These are phyloP conservation scores for Pammene aurita DNA, from an alignment of 2,888 invertebrate species.

Conservation along the genomic window DNA sequence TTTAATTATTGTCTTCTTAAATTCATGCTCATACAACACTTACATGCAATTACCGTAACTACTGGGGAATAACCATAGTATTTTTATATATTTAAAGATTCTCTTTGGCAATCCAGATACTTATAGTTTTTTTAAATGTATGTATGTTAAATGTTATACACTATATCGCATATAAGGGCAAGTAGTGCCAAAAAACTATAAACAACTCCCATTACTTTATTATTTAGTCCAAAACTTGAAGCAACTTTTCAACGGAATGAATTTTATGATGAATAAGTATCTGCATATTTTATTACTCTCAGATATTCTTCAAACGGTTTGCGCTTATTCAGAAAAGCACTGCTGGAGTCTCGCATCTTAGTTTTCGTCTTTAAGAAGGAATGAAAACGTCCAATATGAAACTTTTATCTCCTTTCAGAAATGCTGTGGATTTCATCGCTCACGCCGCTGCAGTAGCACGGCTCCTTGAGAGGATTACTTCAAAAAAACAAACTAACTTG, in stretches of 20 bases:
- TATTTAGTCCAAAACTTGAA: conserved; percentile 18
- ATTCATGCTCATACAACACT: too few species aligned
- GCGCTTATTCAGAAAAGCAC: conserved; percentile 15
- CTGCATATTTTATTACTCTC: conserved; percentile 14
- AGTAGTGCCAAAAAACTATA: conserved; percentile 3
- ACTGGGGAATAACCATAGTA: too few species aligned
- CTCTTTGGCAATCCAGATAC: too few species aligned
- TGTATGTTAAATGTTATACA: too few species aligned
- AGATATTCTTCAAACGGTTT: conserved; percentile 12
- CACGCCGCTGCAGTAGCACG: conserved; percentile 4
- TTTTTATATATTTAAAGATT: too few species aligned
- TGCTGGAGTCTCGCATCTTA: conserved; percentile 7
- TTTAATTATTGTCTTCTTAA: too few species aligned
- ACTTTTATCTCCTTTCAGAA: conserved; percentile 32
- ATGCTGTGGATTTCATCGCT: conserved; percentile 27
- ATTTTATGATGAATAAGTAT: conserved; percentile 20
- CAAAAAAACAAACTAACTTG: conserved; percentile 13
- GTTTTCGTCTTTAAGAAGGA: conserved; percentile 23
- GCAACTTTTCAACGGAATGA: conserved; percentile 19
- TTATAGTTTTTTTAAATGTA: not conserved
- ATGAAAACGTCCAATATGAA: conserved; percentile 34
- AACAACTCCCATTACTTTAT: conserved; percentile 24
- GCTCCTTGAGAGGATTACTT: conserved; percentile 21
- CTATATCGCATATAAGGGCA: not conserved
- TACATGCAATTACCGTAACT: too few species aligned